phyloP scores from a whole-genome alignment of 2,797 vertebrate species.

The Sebastes hubbsi region DNA sequence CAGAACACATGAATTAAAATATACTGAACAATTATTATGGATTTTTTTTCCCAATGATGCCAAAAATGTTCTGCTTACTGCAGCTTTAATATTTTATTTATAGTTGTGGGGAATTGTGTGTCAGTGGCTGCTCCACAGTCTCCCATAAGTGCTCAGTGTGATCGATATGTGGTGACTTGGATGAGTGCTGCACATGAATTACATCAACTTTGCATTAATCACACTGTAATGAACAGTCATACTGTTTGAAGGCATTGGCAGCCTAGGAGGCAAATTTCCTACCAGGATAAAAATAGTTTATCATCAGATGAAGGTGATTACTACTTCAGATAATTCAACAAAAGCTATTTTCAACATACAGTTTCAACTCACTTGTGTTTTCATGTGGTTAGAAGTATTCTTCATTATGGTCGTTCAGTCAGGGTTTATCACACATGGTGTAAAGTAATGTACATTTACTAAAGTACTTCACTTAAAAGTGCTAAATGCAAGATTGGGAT shows the following conservation, averaged over 20 bases:
- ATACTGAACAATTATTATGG: no score
- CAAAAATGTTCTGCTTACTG: no score
- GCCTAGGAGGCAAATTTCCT: neutral
- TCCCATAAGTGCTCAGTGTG: neutral
- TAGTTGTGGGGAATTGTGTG: neutral
- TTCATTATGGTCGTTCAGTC: neutral
- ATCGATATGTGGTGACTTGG: neutral
- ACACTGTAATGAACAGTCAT: neutral
- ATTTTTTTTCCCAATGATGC: no score
- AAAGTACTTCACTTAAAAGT: no score
- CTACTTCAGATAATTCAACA: neutral
- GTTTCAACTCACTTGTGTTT: neutral
- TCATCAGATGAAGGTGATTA: neutral
- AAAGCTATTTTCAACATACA: neutral
- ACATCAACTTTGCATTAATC: constrained; percentile 18
- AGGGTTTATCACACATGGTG: no score
- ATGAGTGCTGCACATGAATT: neutral
- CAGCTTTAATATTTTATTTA: constrained; percentile 1
- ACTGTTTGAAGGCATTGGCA: neutral
- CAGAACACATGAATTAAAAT: no score
- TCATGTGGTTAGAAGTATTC: neutral
- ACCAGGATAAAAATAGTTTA: neutral
- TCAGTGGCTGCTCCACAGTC: neutral
- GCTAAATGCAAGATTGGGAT: no score
- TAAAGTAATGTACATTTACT: no score